A percentile compares a stretch with the other conserved stretches of the same genome.
phyloP scores from a whole-genome alignment of 64 coral and sea anemone genomes.

The Hydrozoanthus tunicans region DNA sequence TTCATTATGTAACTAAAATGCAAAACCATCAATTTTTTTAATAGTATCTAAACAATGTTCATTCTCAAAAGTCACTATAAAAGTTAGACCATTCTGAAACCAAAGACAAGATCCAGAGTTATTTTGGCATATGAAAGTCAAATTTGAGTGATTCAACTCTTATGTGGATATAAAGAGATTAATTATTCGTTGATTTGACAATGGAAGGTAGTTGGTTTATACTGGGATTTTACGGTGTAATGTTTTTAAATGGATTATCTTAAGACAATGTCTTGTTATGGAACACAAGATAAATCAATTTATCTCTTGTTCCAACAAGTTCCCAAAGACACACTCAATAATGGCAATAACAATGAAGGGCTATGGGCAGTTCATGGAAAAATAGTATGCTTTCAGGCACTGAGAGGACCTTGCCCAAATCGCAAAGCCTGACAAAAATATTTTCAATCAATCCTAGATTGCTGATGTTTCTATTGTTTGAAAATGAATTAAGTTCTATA shows the following conservation, averaged over 20 bases:
- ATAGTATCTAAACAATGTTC: no score
- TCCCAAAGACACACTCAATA: not conserved
- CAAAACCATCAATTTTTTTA: no score
- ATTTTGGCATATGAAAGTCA: no score
- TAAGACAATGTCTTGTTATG: not conserved
- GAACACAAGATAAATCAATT: constrained; percentile 1
- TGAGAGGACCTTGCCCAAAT: constrained; percentile 29
- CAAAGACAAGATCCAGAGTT: no score
- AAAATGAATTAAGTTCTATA: no score
- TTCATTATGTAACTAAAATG: no score
- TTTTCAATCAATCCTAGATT: not conserved
- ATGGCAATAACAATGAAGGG: constrained; percentile 46
- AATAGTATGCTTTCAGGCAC: not conserved
- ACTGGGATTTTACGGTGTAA: not conserved
- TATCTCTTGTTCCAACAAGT: not conserved
- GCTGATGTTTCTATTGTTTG: no score
- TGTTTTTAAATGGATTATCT: not conserved
- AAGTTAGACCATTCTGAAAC: no score
- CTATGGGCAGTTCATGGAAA: not conserved
- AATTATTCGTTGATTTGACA: not conserved
- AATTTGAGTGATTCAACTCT: not conserved
- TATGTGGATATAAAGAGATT: not conserved
- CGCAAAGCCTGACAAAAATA: not conserved
- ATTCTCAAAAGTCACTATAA: no score
- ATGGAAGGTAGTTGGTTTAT: not conserved